Percentiles rank a stretch among this genome's conserved stretches.
These are phyloP conservation scores for Copidosoma floridanum DNA, from an alignment of 1,140 invertebrate genomes.

Conservation along the genomic window DNA sequence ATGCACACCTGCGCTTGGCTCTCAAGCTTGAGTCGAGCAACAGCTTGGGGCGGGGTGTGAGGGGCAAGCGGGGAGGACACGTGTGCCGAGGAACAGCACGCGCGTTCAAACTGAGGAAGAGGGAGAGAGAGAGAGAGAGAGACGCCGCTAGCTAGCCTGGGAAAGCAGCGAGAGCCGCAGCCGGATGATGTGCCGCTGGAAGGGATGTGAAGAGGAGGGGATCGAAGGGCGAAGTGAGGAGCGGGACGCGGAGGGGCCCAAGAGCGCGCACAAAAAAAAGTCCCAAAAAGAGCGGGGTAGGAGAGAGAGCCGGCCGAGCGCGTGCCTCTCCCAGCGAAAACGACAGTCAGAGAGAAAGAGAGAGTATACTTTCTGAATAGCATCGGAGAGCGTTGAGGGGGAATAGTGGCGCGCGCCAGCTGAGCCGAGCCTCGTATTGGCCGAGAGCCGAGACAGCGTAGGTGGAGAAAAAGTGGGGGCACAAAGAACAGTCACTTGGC, in stretches of 20 bases:
- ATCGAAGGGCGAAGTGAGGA: conserved; percentile 30
- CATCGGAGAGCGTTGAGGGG: no score
- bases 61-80: conserved; percentile 26
- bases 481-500: no score
- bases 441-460: no score
- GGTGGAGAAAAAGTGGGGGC: no score
- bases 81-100: conserved; percentile 6
- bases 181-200: background rate
- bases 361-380: no score
- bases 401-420: no score
- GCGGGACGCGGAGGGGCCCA: conserved; percentile 21
- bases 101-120: background rate
- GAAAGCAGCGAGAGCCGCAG: conserved; percentile 13
- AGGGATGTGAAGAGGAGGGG: conserved; percentile 14
- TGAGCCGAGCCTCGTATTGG: no score
- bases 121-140: conserved; percentile 14
- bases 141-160: conserved; percentile 23
- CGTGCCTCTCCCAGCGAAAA: no score
- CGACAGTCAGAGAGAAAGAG: no score
- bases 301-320: no score
- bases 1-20: conserved; percentile 28
- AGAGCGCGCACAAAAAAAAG: conserved; percentile 27
- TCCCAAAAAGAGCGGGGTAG: no score
- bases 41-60: background rate
- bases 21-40: no score